phyloP scores from a whole-genome alignment of 1,140 invertebrate genomes.

The Magallana gigas region DNA sequence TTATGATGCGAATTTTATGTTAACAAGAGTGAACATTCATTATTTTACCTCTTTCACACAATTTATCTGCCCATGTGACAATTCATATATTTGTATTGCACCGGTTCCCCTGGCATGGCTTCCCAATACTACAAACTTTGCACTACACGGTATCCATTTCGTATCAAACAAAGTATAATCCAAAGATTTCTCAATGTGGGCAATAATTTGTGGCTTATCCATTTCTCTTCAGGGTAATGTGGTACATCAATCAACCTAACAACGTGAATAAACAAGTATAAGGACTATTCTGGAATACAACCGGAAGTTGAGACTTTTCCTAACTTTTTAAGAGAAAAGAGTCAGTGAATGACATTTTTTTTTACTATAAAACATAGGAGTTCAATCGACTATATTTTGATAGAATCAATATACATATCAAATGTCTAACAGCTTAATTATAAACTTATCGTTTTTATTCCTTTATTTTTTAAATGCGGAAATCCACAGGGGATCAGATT shows the following conservation, averaged over 20 bases:
- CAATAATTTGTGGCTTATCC: slow-evolving; percentile 93
- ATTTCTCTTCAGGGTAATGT: slow-evolving; percentile 75
- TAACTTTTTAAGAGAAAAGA: neutral
- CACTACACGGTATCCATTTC: slow-evolving; percentile 96
- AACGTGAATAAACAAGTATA: slow-evolving; percentile 48
- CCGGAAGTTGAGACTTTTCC: slow-evolving; percentile 20
- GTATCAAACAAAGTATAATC: slow-evolving; percentile 93
- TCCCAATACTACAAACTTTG: slow-evolving; percentile 94
- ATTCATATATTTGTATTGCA: slow-evolving; percentile 92
- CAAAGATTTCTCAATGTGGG: slow-evolving; percentile 90
- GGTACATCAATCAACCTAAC: neutral
- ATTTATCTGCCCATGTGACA: slow-evolving; percentile 86
- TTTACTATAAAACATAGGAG: too few relatives aligned
- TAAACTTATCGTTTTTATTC: too few relatives aligned
- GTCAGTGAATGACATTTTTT: neutral
- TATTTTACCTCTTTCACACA: slow-evolving; percentile 84
- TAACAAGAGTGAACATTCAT: too few relatives aligned
- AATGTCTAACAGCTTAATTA: too few relatives aligned
- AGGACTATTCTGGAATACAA: slow-evolving; percentile 44
- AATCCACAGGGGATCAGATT: too few relatives aligned
- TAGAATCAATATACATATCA: too few relatives aligned
- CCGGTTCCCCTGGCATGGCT: slow-evolving; percentile 90
- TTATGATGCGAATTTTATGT: too few relatives aligned
- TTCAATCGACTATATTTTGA: too few relatives aligned
- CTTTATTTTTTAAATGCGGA: too few relatives aligned